Percentiles rank a stretch among this genome's conserved stretches.
These are phyloP conservation scores for Anorthoa munda DNA, from an alignment of 2,888 invertebrate species.

Conservation along the genomic window DNA sequence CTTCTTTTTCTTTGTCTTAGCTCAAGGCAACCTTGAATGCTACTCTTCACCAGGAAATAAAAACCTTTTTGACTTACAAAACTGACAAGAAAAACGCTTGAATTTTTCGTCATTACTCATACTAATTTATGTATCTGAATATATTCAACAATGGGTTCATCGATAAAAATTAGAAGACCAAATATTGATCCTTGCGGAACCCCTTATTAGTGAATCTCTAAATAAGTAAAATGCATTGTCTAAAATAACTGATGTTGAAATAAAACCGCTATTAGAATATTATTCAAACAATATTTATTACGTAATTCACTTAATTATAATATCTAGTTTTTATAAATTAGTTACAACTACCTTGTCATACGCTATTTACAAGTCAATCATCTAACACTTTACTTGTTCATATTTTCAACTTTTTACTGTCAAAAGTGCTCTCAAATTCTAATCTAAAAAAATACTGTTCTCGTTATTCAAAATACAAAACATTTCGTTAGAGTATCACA, in stretches of 20 bases:
- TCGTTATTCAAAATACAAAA: slow-evolving; percentile 10
- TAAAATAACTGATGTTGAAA: neutral
- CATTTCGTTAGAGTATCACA: slow-evolving; percentile 36
- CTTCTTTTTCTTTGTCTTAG: too few relatives aligned
- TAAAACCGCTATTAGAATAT: slow-evolving; percentile 17
- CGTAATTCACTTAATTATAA: slow-evolving; percentile 29
- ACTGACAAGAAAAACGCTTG: too few relatives aligned
- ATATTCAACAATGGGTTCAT: too few relatives aligned
- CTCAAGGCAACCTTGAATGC: too few relatives aligned
- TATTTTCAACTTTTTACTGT: neutral
- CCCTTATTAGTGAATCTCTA: neutral
- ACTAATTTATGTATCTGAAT: too few relatives aligned
- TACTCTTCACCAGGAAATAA: too few relatives aligned
- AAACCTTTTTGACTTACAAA: too few relatives aligned
- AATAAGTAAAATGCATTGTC: neutral
- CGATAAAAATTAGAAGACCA: too few relatives aligned
- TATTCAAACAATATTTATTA: slow-evolving; percentile 38
- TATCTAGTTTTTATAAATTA: slow-evolving; percentile 51
- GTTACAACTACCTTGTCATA: slow-evolving; percentile 42
- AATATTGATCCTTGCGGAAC: neutral
- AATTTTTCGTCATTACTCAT: too few relatives aligned
- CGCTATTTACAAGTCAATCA: slow-evolving; percentile 46
- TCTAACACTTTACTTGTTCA: slow-evolving; percentile 13
- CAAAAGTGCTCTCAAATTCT: slow-evolving; percentile 8
- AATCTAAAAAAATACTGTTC: slow-evolving; percentile 41